A percentile compares a stretch with the other conserved stretches of the same genome.
Evolutionary conservation across 1,140 invertebrate genomes (phyloP).

Genomic region (Neodiprion virginianus): DNA sequence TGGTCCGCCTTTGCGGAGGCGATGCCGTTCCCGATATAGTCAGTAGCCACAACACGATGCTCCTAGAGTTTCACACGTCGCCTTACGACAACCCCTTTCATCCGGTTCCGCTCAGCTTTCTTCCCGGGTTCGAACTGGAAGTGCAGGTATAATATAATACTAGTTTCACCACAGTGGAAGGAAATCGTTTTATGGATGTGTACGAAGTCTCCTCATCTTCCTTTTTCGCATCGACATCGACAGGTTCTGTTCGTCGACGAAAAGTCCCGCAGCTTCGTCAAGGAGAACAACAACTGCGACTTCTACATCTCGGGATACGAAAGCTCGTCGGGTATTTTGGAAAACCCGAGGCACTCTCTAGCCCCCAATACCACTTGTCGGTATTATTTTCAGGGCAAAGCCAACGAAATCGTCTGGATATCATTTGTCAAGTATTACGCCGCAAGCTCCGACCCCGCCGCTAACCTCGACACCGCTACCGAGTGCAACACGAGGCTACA

Average conservation of each 20-base stretch:
- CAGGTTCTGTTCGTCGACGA: conserved; percentile 78
- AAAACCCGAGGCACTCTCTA: conserved; percentile 83
- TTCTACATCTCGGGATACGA: conserved; percentile 79
- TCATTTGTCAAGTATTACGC: conserved; percentile 85
- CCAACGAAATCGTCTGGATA: conserved; percentile 82
- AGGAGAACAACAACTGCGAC: conserved; percentile 75
- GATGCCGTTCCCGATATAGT: conserved; percentile 82
- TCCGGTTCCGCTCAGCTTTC: conserved; percentile 76
- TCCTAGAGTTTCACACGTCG: conserved; percentile 83
- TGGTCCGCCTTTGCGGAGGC: conserved; percentile 83
- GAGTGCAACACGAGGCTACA: conserved; percentile 77
- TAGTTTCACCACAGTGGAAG: background rate
- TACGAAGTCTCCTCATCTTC: background rate
- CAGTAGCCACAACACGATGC: conserved; percentile 78
- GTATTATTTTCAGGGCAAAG: conserved; percentile 71
- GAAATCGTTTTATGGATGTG: background rate
- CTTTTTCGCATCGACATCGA: conserved; percentile 33
- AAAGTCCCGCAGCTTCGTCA: conserved; percentile 75
- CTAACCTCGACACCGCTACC: conserved; percentile 68
- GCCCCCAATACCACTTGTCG: conserved; percentile 85
- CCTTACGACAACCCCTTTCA: conserved; percentile 84
- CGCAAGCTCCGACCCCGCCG: conserved; percentile 67
- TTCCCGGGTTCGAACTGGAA: conserved; percentile 82
- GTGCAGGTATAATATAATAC: conserved; percentile 67
- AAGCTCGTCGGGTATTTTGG: conserved; percentile 71